Percentiles rank a stretch among this genome's conserved stretches.
Conservation (phyloP, 2,113 vertebrate genomes). For the Hippolais icterina region DNA sequence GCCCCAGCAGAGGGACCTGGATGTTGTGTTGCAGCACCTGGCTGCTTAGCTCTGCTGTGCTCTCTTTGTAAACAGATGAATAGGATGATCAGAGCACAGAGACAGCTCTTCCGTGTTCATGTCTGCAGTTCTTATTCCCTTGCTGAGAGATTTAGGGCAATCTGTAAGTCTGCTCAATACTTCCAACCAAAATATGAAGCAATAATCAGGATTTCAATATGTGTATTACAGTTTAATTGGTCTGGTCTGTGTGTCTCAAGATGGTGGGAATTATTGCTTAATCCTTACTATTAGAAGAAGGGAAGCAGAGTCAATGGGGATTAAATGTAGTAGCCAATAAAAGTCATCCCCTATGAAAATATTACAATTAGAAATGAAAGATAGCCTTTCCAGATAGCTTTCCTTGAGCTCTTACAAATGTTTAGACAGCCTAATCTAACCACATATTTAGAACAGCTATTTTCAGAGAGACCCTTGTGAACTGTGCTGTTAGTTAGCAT, state of each 20-base stretch:
- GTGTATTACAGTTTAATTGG: not conserved
- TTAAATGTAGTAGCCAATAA: not conserved
- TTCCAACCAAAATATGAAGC: not conserved
- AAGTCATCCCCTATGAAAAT: constrained; percentile 12
- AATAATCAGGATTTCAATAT: not conserved
- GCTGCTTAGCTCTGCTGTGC: not conserved
- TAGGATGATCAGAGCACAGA: not conserved
- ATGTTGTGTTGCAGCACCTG: not conserved
- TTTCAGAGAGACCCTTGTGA: constrained; percentile 59
- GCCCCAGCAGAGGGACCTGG: not conserved
- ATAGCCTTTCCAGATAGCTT: constrained; percentile 45
- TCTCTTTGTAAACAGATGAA: not conserved
- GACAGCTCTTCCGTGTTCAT: not conserved
- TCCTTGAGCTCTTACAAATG: constrained; percentile 50
- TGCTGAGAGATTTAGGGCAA: not conserved
- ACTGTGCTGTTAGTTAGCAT: constrained; percentile 61
- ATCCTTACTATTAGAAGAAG: not conserved
- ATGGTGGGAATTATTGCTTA: constrained; percentile 14
- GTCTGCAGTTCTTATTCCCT: not conserved
- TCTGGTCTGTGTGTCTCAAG: not conserved
- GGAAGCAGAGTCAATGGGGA: not conserved
- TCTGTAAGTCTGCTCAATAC: not conserved
- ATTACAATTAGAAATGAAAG: constrained; percentile 15
- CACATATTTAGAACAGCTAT: constrained; percentile 61
- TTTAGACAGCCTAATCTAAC: constrained; percentile 55